Percentiles rank a stretch among this genome's conserved stretches.
phyloP scores from a whole-genome alignment of 2,888 invertebrate genomes.

The Apodemia hepburni region DNA sequence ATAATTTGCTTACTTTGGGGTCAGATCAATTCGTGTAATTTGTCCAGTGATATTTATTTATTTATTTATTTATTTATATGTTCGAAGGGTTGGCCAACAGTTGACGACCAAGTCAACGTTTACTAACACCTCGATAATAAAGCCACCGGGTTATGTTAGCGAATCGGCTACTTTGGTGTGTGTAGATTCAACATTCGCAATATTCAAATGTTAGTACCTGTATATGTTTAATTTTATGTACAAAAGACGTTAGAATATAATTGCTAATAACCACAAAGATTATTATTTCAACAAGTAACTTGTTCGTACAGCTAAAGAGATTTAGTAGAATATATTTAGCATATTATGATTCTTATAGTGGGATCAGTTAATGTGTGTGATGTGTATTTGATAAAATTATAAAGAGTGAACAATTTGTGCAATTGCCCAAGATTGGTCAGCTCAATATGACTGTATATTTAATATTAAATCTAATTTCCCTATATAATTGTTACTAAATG shows the following conservation, averaged over 20 bases:
- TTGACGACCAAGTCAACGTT: no score
- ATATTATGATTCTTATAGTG: background rate
- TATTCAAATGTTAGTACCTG: slow-evolving; percentile 7
- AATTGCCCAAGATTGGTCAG: background rate
- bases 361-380: background rate
- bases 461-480: background rate
- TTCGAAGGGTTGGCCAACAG: no score
- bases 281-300: background rate
- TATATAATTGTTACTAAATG: slow-evolving; percentile 5
- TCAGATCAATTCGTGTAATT: no score
- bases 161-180: background rate
- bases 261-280: background rate
- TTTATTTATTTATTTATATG: no score
- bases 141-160: no score
- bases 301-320: background rate
- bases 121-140: no score
- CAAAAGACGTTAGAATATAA: slow-evolving; percentile 11
- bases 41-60: no score
- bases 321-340: background rate
- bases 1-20: no score
- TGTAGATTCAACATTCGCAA: background rate
- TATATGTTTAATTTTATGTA: slow-evolving; percentile 11
- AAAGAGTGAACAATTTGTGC: background rate
- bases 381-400: background rate
- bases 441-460: background rate